Evolutionary conservation across 2,113 vertebrate species (phyloP).

Genomic region (Amblyopsis rosae): DNA sequence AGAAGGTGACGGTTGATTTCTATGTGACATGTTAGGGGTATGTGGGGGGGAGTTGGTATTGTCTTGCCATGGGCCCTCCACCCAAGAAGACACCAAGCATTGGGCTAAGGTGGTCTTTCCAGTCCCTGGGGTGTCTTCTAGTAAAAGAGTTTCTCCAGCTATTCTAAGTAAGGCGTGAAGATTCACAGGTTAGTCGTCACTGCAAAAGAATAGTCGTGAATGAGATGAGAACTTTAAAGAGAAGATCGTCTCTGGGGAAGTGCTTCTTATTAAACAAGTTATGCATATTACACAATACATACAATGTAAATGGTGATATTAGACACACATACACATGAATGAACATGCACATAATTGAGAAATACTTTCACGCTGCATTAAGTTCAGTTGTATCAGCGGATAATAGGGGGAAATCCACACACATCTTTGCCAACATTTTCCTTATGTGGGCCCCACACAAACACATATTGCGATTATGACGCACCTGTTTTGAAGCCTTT

Average conservation of each 20-base stretch:
- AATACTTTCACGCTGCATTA: too few relatives aligned
- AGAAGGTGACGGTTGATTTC: conserved; percentile 34
- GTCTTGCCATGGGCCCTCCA: neutral
- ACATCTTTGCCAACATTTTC: too few relatives aligned
- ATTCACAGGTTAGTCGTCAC: conserved; percentile 30
- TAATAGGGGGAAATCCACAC: too few relatives aligned
- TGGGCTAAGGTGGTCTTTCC: conserved; percentile 41
- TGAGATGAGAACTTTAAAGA: neutral
- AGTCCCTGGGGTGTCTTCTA: conserved; percentile 43
- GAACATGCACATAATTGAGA: too few relatives aligned
- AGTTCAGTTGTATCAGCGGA: too few relatives aligned
- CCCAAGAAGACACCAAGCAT: conserved; percentile 53
- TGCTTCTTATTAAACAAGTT: too few relatives aligned
- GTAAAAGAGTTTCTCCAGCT: conserved; percentile 31
- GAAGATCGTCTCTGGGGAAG: too few relatives aligned
- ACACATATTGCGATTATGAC: conserved; percentile 12
- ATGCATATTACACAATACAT: too few relatives aligned
- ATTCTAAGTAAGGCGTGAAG: conserved; percentile 44
- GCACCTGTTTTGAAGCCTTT: conserved; percentile 45
- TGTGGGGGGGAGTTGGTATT: neutral
- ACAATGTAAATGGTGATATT: too few relatives aligned
- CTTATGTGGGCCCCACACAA: neutral
- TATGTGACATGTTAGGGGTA: neutral
- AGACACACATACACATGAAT: too few relatives aligned
- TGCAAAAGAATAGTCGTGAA: conserved; percentile 24